phyloP scores from a whole-genome alignment of 37 sponge, comb jelly and placozoan species.

The Spongilla lacustris region DNA sequence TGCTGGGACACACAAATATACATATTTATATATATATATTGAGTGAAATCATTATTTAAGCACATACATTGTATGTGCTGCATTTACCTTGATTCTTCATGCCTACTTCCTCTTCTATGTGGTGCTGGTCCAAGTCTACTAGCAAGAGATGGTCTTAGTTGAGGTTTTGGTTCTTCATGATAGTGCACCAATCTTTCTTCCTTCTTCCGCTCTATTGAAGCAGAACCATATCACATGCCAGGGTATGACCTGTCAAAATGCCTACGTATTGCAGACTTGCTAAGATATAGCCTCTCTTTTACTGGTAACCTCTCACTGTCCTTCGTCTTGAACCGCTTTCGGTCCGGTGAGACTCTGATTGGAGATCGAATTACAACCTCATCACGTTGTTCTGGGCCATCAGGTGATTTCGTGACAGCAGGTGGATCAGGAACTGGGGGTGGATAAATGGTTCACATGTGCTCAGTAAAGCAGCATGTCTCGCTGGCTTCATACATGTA shows the following conservation, averaged over 20 bases:
- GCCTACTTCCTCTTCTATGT: background rate
- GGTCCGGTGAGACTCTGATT: slow-evolving; percentile 27
- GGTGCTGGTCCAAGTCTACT: slow-evolving; percentile 40
- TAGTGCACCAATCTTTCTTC: slow-evolving; percentile 4
- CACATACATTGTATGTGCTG: too few species aligned
- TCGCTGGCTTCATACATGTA: background rate
- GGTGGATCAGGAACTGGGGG: background rate
- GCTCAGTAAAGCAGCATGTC: too few species aligned
- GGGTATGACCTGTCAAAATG: background rate
- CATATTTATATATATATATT: background rate
- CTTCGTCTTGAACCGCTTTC: background rate
- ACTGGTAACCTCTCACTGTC: background rate
- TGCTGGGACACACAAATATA: background rate
- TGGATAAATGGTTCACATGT: background rate
- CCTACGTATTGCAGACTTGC: slow-evolving; percentile 38
- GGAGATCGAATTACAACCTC: slow-evolving; percentile 30
- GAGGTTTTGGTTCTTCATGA: background rate
- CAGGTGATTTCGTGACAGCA: background rate
- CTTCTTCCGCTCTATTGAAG: slow-evolving; percentile 16
- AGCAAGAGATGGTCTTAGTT: slow-evolving; percentile 31
- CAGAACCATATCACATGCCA: background rate
- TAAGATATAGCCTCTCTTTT: slow-evolving; percentile 40
- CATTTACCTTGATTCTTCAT: background rate
- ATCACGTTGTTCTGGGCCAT: background rate
- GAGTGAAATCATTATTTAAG: background rate